A percentile compares a stretch with the other conserved stretches of the same genome.
These are phyloP conservation scores for Avahi laniger DNA, from an alignment of 2,797 vertebrate genomes.

Conservation along the genomic window DNA sequence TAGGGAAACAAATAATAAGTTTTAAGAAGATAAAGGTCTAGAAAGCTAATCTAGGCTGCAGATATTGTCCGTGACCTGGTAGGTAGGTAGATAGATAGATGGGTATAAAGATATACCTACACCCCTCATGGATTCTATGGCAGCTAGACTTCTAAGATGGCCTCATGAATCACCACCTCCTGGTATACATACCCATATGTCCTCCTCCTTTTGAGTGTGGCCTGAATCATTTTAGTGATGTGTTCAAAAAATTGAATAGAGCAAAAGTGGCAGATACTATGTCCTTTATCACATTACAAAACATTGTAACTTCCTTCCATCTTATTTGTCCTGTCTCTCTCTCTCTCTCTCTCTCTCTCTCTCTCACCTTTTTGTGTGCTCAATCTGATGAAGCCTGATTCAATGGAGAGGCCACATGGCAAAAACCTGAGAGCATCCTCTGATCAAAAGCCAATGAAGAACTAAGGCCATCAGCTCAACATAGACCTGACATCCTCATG, in stretches of 20 bases:
- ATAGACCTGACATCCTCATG: background rate
- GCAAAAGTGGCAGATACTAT: background rate
- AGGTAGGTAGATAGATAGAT: background rate
- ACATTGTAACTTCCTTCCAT: background rate
- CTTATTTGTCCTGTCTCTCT: background rate
- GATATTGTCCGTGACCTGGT: background rate
- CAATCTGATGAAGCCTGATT: background rate
- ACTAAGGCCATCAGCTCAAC: background rate
- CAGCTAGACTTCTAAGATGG: background rate
- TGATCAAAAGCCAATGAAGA: background rate
- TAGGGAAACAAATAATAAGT: background rate
- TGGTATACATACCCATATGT: background rate
- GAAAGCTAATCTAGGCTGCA: background rate
- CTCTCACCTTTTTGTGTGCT: background rate
- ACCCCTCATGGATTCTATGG: background rate
- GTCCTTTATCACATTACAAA: background rate
- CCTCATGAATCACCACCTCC: background rate
- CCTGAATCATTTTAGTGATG: background rate
- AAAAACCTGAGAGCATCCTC: background rate
- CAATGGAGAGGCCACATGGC: background rate
- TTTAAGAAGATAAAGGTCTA: background rate
- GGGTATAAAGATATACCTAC: background rate
- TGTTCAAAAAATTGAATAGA: conserved; percentile 4
- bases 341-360: background rate
- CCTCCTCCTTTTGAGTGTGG: background rate